Conservation (phyloP, 2,113 vertebrate genomes). For the Phodopus roborovskii region DNA sequence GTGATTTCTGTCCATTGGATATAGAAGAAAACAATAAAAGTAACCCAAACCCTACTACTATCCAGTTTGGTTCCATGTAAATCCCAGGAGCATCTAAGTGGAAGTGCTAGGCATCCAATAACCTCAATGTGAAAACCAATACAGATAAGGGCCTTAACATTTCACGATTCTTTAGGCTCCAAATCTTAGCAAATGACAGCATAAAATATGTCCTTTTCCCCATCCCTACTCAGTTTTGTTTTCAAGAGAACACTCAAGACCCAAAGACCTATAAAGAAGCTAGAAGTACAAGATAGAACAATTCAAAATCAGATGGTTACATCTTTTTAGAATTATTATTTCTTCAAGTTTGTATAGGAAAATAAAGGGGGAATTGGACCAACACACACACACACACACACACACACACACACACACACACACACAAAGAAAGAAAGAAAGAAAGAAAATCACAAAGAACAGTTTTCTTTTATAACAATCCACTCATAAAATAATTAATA, state of each 20-base stretch:
- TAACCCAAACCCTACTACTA: neutral
- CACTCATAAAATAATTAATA: neutral
- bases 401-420: too few species aligned
- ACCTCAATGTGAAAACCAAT: neutral
- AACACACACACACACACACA: too few species aligned
- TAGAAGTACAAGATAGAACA: neutral
- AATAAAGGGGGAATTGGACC: neutral
- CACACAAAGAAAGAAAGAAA: neutral
- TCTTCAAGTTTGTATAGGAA: neutral
- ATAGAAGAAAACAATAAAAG: neutral
- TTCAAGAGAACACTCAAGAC: neutral
- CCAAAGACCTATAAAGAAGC: neutral
- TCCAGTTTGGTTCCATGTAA: neutral
- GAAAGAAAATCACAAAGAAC: neutral
- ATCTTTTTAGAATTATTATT: neutral
- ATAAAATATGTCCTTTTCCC: neutral
- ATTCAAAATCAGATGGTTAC: neutral
- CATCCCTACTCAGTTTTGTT: neutral
- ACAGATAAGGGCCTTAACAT: neutral
- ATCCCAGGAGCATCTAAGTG: neutral
- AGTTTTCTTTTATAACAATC: neutral
- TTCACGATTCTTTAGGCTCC: neutral
- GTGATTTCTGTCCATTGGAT: neutral
- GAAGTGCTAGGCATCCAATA: neutral
- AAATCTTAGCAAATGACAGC: neutral